Evolutionary conservation across 2,888 invertebrate genomes (phyloP).

Genomic region (Crocallis elinguaria): DNA sequence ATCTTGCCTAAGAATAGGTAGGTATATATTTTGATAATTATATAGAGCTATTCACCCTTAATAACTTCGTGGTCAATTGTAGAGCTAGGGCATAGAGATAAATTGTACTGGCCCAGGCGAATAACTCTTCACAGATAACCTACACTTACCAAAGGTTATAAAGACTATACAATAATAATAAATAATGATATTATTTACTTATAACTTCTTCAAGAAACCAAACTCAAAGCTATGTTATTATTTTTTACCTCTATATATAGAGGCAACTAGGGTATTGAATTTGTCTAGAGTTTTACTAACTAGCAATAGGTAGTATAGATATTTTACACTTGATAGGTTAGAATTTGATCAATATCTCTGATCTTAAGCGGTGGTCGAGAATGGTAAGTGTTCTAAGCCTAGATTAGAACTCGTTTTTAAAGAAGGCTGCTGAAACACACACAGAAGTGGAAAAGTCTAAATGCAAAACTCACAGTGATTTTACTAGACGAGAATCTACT

Average conservation of each 20-base stretch:
- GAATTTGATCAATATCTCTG: too few relatives aligned
- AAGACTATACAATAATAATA: slow-evolving; percentile 5
- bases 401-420: neutral
- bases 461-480: neutral
- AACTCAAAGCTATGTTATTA: too few relatives aligned
- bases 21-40: slow-evolving; percentile 16
- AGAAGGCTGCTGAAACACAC: neutral
- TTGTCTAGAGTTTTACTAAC: too few relatives aligned
- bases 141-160: slow-evolving; percentile 12
- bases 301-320: too few relatives aligned
- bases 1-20: slow-evolving; percentile 20
- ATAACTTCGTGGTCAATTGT: neutral
- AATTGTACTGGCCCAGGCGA: slow-evolving; percentile 1
- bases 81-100: slow-evolving; percentile 10
- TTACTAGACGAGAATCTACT: neutral
- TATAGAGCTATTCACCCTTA: slow-evolving; percentile 1
- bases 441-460: neutral
- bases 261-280: too few relatives aligned
- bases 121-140: slow-evolving; percentile 16
- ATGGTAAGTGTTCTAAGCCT: too few relatives aligned
- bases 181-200: neutral
- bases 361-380: too few relatives aligned
- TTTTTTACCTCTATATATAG: too few relatives aligned
- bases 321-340: too few relatives aligned
- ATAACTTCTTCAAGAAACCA: neutral